A percentile compares a stretch with the other conserved stretches of the same genome.
phyloP scores from a whole-genome alignment of 2,888 invertebrate genomes.

The Drosophila fulvimacula region DNA sequence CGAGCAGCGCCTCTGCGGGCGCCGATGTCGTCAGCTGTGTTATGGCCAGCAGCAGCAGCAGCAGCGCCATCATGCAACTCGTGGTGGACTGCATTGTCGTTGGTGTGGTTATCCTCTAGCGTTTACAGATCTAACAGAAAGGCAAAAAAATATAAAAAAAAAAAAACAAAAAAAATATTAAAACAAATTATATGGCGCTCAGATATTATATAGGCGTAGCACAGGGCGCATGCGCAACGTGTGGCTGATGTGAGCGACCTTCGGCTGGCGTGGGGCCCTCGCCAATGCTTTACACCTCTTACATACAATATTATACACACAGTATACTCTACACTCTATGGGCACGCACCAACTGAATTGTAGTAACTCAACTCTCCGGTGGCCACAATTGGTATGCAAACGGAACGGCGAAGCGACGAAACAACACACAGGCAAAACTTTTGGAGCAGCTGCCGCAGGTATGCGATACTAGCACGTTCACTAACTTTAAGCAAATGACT shows the following conservation, averaged over 20 bases:
- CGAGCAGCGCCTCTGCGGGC: constrained; percentile 62
- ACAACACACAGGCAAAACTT: constrained; percentile 18
- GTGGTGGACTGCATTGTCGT: constrained; percentile 73
- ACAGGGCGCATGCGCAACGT: constrained; percentile 35
- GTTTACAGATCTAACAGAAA: constrained; percentile 1
- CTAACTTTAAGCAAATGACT: constrained; percentile 85
- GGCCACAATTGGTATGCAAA: constrained; percentile 18
- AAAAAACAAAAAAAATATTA: not conserved
- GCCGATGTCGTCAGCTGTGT: constrained; percentile 47
- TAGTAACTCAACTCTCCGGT: constrained; percentile 14
- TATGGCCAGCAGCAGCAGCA: constrained; percentile 55
- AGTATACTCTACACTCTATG: constrained; percentile 13
- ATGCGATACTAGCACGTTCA: constrained; percentile 84
- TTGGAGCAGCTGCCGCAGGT: constrained; percentile 61
- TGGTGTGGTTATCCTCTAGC: constrained; percentile 7
- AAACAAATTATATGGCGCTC: not conserved
- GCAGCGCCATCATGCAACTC: constrained; percentile 65
- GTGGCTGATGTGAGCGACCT: constrained; percentile 19
- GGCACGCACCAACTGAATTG: constrained; percentile 34
- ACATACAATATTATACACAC: constrained; percentile 1
- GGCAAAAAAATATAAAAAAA: not conserved
- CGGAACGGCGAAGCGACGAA: constrained; percentile 5
- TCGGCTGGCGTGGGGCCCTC: constrained; percentile 19
- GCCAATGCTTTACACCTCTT: constrained; percentile 7
- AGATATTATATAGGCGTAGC: constrained; percentile 1